Evolutionary conservation across 2,888 invertebrate genomes (phyloP).

Genomic region (Eupelmus urozonus): DNA sequence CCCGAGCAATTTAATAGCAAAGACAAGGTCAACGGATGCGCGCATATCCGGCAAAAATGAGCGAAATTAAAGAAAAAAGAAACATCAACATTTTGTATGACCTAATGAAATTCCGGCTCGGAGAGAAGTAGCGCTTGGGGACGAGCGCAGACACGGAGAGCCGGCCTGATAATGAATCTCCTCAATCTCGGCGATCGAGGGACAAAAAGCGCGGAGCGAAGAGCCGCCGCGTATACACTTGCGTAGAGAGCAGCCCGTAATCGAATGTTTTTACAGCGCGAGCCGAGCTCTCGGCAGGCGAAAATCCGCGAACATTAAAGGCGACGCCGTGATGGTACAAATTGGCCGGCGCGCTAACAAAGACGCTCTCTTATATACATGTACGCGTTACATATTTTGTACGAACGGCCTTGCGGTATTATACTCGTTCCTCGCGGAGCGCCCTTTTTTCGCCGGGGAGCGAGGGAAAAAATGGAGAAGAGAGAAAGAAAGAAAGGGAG

Average conservation of each 20-base stretch:
- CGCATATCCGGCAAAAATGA: no score
- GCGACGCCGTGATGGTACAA: constrained; percentile 32
- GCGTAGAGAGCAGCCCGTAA: background rate
- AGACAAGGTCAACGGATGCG: no score
- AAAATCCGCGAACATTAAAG: constrained; percentile 44
- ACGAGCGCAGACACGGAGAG: no score
- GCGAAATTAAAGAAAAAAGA: no score
- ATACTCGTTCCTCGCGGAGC: constrained; percentile 27
- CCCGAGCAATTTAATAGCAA: no score
- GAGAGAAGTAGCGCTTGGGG: background rate
- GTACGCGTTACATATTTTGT: constrained; percentile 38
- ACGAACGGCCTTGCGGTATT: constrained; percentile 34
- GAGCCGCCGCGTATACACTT: background rate
- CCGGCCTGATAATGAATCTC: background rate
- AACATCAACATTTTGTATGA: no score
- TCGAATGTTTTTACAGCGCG: background rate
- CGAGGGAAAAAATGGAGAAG: constrained; percentile 5
- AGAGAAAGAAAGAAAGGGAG: constrained; percentile 1
- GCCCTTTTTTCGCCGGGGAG: no score
- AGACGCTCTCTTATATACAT: constrained; percentile 1
- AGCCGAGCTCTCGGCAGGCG: no score
- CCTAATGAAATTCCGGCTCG: no score
- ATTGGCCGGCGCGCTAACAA: constrained; percentile 20
- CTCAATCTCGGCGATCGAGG: background rate
- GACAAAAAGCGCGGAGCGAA: no score